Conservation (phyloP, 53 echinoderm and acorn worm genomes). For the Henricia sp. region DNA sequence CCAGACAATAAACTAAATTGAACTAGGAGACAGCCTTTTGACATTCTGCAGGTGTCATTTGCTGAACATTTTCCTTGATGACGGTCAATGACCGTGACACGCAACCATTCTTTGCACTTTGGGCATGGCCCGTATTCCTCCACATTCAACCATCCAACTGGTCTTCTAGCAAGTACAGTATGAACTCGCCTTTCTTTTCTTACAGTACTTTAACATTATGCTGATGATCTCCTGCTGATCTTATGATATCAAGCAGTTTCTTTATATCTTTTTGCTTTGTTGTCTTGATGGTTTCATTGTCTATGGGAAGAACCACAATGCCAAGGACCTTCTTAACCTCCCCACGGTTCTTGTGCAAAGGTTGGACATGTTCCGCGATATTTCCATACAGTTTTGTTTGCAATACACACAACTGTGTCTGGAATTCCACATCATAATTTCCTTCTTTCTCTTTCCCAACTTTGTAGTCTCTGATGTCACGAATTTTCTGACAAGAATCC, state of each 20-base stretch:
- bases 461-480: slow-evolving; percentile 37
- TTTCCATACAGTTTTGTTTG: slow-evolving; percentile 4
- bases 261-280: slow-evolving; percentile 13
- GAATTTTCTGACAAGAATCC: slow-evolving; percentile 21
- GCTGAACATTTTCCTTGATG: slow-evolving; percentile 55
- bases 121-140: slow-evolving; percentile 68
- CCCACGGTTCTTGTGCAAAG: neutral
- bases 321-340: slow-evolving; percentile 4
- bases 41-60: neutral
- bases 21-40: slow-evolving; percentile 41
- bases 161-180: slow-evolving; percentile 37
- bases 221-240: slow-evolving; percentile 56
- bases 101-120: slow-evolving; percentile 63
- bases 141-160: neutral
- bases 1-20: slow-evolving; percentile 58
- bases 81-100: slow-evolving; percentile 30
- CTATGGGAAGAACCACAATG: neutral
- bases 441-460: slow-evolving; percentile 52
- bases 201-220: slow-evolving; percentile 60
- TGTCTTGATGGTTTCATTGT: neutral
- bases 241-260: slow-evolving; percentile 30
- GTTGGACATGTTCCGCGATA: slow-evolving; percentile 3
- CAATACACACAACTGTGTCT: slow-evolving; percentile 65
- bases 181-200: slow-evolving; percentile 52
- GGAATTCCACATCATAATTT: slow-evolving; percentile 50